Base-by-base conservation (phyloP, 2,113 vertebrate genomes). In the Nymphicus hollandicus region DNA sequence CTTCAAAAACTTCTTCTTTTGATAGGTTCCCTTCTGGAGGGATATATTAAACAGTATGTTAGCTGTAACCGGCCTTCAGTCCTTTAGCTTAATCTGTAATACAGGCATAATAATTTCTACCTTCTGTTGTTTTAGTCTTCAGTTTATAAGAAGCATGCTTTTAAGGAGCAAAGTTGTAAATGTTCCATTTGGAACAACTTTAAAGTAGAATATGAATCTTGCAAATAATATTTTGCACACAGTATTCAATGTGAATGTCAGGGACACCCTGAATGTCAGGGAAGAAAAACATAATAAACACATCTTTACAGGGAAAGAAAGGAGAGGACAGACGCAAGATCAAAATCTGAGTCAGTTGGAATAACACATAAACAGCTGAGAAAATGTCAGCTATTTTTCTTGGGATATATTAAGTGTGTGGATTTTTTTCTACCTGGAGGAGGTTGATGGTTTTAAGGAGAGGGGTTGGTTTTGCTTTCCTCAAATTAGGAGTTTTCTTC, bases 351-450 rank as follows among this genome's bases (percentile, higher is more conserved):
- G 19, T 53, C 41, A 49, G 27, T 0, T 80, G 44, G 50, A 84
- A 61, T 50, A 52, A 74, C 2, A 6, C 6, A 89, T 56, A 78
- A 63, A 71, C 27, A 55, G 33, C 61, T 87, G 23, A 39, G 39
- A 74, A 89, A 91, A 95, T 50, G 16, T 55, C 47, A 86, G 15
- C 14, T n/a, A 4, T 61, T 73, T 84, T 92, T 58, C 41, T 63
- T 55, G 11, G 28, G 10, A n/a, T 66, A 50, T 58, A 70, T 66
- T 63, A 88, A 66, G 8, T 8, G 7, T 18, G 9, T 24, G 65
- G 64, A 44, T 2, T 15, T 70, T 83, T 31, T 88, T 72, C 10
- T 74, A 23, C 10, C 63, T 9, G 3, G 0, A 0, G 8, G 2
- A 27, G 3, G 1, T 22, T 56, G 10, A 16, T 28, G 14, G 25